phyloP scores from a whole-genome alignment of 1,140 invertebrate species.

The Nephotettix cincticeps region DNA sequence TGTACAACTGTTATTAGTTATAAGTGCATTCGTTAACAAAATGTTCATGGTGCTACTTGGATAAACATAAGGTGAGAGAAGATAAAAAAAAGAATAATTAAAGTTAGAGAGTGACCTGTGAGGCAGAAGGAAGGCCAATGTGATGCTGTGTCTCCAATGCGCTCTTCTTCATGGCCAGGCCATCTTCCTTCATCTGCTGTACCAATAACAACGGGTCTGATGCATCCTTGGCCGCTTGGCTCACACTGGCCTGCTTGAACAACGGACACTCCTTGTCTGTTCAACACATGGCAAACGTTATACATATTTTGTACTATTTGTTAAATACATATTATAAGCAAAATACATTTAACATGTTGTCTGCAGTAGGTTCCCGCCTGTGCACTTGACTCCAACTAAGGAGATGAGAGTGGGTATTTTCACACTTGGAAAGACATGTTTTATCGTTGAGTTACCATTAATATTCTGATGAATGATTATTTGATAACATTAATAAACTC shows the following conservation, averaged over 20 bases:
- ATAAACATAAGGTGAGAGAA: neutral
- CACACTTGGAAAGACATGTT: too few species aligned
- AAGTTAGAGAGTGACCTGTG: slow-evolving; percentile 3
- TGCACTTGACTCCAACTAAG: too few species aligned
- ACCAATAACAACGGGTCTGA: slow-evolving; percentile 74
- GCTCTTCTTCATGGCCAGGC: slow-evolving; percentile 82
- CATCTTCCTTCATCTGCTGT: slow-evolving; percentile 90
- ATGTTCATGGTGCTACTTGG: neutral
- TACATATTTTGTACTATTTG: too few species aligned
- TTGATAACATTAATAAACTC: too few species aligned
- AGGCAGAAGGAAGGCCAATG: slow-evolving; percentile 47
- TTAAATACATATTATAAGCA: too few species aligned
- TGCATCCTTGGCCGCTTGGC: slow-evolving; percentile 57
- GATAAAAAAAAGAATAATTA: neutral
- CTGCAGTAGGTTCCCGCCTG: too few species aligned
- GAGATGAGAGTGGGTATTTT: too few species aligned
- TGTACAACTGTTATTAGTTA: neutral
- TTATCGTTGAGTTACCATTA: too few species aligned
- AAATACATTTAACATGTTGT: too few species aligned
- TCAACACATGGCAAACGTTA: slow-evolving; percentile 40
- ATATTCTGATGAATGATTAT: too few species aligned
- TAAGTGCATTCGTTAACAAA: neutral
- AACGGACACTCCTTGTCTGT: slow-evolving; percentile 90
- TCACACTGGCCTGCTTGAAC: slow-evolving; percentile 79
- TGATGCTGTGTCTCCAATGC: slow-evolving; percentile 62